A percentile compares a stretch with the other conserved stretches of the same genome.
phyloP scores from a whole-genome alignment of 2,113 vertebrate genomes.

The Centropus bengalensis region DNA sequence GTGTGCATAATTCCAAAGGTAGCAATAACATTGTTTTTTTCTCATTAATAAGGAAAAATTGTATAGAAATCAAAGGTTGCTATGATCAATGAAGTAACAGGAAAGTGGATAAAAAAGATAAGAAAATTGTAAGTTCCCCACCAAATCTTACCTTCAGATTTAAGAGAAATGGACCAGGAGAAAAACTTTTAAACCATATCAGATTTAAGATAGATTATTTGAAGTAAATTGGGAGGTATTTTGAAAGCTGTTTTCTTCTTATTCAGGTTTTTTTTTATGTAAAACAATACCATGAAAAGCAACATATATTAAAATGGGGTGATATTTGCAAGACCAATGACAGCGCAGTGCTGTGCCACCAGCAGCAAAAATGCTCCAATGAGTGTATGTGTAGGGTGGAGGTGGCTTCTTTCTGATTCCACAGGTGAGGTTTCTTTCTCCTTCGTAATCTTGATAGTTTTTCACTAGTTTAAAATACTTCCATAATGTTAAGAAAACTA shows the following conservation, averaged over 20 bases:
- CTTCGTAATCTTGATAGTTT: background rate
- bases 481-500: background rate
- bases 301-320: background rate
- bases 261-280: background rate
- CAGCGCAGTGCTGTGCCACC: background rate
- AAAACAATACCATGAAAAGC: background rate
- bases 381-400: fast-evolving
- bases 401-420: background rate
- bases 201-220: background rate
- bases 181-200: background rate
- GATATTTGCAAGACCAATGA: background rate
- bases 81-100: background rate
- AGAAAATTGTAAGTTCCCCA: background rate
- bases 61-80: background rate
- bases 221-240: background rate
- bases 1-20: background rate
- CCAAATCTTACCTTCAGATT: background rate
- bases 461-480: background rate
- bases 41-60: background rate
- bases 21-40: slow-evolving; percentile 8
- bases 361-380: background rate
- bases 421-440: background rate
- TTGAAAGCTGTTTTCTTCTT: background rate
- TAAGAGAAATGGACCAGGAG: background rate
- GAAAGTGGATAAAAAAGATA: background rate